These are phyloP conservation scores for Carassius auratus DNA, from an alignment of 2,113 vertebrate species.

Conservation along the genomic window DNA sequence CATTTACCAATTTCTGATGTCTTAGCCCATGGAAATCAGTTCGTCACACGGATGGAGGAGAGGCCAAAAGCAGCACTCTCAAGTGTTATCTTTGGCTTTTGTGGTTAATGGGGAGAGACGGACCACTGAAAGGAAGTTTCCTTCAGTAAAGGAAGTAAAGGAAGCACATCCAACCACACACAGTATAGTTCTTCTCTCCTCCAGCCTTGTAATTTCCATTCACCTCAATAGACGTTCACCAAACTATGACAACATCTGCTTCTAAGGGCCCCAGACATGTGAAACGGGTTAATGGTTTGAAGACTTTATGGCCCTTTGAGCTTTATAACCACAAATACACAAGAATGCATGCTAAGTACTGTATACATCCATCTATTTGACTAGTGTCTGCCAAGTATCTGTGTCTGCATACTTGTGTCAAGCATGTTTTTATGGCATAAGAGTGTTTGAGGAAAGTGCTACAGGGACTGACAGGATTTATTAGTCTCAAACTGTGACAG, in stretches of 20 bases:
- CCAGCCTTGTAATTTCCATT: neutral
- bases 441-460: slow-evolving; percentile 1
- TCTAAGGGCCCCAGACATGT: neutral
- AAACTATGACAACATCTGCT: neutral
- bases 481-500: slow-evolving; percentile 15
- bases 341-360: neutral
- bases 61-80: slow-evolving; percentile 34
- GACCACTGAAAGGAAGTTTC: slow-evolving; percentile 15
- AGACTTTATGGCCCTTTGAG: neutral
- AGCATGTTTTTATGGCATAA: neutral
- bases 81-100: slow-evolving; percentile 31
- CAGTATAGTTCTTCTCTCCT: neutral
- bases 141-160: slow-evolving; percentile 15
- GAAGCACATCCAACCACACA: slow-evolving; percentile 28
- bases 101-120: slow-evolving; percentile 3
- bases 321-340: neutral
- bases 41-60: neutral
- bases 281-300: neutral
- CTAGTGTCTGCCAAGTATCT: neutral
- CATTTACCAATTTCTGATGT: neutral
- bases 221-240: neutral
- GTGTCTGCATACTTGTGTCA: neutral
- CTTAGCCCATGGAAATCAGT: neutral
- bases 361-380: neutral
- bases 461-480: slow-evolving; percentile 5